phyloP scores from a whole-genome alignment of 2,888 invertebrate genomes.

The Clusia tigrina region DNA sequence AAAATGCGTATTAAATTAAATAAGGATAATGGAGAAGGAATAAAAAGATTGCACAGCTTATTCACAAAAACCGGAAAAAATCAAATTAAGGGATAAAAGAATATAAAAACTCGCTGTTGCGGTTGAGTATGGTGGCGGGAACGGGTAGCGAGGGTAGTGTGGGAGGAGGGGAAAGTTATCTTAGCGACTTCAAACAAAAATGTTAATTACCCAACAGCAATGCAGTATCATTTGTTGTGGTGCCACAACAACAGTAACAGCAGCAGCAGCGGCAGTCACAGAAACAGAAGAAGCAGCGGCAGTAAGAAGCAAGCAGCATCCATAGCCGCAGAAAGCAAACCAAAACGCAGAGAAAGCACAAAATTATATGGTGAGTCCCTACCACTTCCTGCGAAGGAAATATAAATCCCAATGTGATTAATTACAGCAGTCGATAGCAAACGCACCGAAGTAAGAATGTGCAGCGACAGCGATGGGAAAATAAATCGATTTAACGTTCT shows the following conservation, averaged over 20 bases:
- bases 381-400: neutral
- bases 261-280: neutral
- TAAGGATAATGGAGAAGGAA: constrained; percentile 10
- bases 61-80: neutral
- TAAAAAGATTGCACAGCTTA: neutral
- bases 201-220: constrained; percentile 26
- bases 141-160: neutral
- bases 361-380: neutral
- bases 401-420: constrained; percentile 31
- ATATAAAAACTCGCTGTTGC: neutral
- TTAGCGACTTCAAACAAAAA: constrained; percentile 30
- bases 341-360: neutral
- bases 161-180: neutral
- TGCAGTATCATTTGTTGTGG: constrained; percentile 18
- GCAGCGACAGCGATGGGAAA: constrained; percentile 19
- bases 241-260: neutral
- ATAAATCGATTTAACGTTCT: constrained; percentile 30
- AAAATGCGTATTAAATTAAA: constrained; percentile 7
- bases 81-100: constrained; percentile 18
- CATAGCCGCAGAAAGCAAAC: neutral
- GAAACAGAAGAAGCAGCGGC: neutral
- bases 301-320: too few species aligned
- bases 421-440: constrained; percentile 26
- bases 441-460: neutral
- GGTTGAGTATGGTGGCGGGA: neutral